Conservation (phyloP, 2,888 invertebrate species). For the Malthinus flaveolus region DNA sequence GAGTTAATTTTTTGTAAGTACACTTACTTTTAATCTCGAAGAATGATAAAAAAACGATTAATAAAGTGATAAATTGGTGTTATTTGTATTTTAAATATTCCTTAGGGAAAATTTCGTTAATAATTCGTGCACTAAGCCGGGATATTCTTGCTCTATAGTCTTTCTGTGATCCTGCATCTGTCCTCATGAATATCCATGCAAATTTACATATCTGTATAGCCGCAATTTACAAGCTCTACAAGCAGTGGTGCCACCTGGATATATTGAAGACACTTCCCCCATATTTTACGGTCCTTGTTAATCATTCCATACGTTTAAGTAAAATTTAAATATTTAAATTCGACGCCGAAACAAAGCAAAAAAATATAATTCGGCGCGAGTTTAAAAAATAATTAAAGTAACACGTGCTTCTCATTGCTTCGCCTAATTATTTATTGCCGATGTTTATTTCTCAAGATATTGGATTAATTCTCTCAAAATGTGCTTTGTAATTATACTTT, state of each 20-base stretch:
- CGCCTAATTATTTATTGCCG: conserved; percentile 32
- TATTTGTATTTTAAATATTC: conserved; percentile 20
- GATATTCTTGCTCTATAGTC: conserved; percentile 26
- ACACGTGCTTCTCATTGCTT: conserved; percentile 35
- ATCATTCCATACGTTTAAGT: conserved; percentile 28
- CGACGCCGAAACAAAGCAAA: background rate
- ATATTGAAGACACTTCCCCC: conserved; percentile 32
- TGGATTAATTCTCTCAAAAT: conserved; percentile 32
- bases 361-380: background rate
- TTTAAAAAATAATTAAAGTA: conserved; percentile 18
- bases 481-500: conserved; percentile 31
- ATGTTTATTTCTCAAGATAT: conserved; percentile 28
- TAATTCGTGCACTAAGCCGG: conserved; percentile 22
- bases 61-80: conserved; percentile 7
- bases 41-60: too few species aligned
- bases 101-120: conserved; percentile 18
- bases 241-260: conserved; percentile 41
- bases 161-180: conserved; percentile 29
- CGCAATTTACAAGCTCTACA: conserved; percentile 44
- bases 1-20: too few species aligned
- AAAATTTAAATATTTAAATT: conserved; percentile 29
- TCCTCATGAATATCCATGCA: conserved; percentile 44
- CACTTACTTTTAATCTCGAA: too few species aligned
- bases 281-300: conserved; percentile 29
- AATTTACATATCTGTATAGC: conserved; percentile 46